A percentile compares a stretch with the other conserved stretches of the same genome.
phyloP scores from a whole-genome alignment of 1,140 invertebrate species.

The Coptotermes formosanus region DNA sequence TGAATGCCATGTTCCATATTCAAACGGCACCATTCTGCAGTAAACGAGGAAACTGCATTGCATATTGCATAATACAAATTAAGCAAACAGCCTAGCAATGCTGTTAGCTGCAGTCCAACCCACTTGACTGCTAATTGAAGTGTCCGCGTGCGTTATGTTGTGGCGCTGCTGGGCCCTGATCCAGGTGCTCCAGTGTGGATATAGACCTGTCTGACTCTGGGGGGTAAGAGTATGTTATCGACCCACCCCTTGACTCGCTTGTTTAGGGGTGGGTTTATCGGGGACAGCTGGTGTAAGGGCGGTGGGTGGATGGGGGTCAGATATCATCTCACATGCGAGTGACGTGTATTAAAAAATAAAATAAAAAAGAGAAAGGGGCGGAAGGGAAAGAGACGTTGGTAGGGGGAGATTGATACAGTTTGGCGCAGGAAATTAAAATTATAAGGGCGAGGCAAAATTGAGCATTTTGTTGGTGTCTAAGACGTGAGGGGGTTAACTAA shows the following conservation, averaged over 20 bases:
- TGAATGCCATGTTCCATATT: too few species aligned
- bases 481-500: neutral
- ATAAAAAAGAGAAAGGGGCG: neutral
- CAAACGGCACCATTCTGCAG: too few species aligned
- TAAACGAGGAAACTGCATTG: too few species aligned
- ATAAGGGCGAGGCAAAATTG: neutral
- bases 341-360: neutral
- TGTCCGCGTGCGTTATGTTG: too few species aligned
- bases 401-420: neutral
- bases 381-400: neutral
- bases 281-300: neutral
- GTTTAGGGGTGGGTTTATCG: neutral
- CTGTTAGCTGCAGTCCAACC: too few species aligned
- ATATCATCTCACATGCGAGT: constrained; percentile 1
- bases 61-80: too few species aligned
- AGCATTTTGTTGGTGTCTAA: neutral
- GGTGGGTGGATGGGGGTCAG: neutral
- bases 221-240: neutral
- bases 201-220: neutral
- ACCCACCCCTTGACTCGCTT: neutral
- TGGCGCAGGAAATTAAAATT: neutral
- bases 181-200: neutral
- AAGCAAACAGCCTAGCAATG: too few species aligned
- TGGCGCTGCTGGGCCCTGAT: neutral
- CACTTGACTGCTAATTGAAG: too few species aligned